Base-by-base conservation (phyloP, 1,140 invertebrate genomes). In the Leptinotarsa defecta region DNA sequence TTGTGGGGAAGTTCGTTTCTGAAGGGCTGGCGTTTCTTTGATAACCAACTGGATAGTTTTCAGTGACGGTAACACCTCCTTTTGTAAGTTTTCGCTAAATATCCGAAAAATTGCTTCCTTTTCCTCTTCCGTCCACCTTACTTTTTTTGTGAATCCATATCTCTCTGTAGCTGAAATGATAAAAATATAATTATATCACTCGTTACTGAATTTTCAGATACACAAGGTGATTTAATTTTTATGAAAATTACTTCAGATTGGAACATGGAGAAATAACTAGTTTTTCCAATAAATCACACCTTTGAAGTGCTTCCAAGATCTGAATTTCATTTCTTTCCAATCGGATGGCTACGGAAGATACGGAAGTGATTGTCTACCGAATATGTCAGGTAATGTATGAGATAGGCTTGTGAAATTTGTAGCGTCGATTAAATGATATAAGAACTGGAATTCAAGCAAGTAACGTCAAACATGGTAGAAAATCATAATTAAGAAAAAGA, bases 1-100 rank as follows among this genome's bases (percentile, higher is more conserved):
- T 48, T 73, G 71, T 22, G 71, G 71, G 13, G 71, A 73, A 24
- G 71, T 73, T 13, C 57, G 71, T 27, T 73, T 72, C n/a, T 73
- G 71, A 73, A 73, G 57, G 27, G 24, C 71, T 34, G 71, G 6
- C 52, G 71, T 73, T 73, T 73, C 61, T 73, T 73, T 73, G 13
- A 73, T 15, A 15, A 73, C 57, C 11, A 15, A 43, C 62, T 73
- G 71, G 52, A 73, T 63, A 20, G 43, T 57, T n/a, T 72, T 72
- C 22, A 72, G 20, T 34, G 71, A 24, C 24, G 57, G 71, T 73
- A 63, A 62, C n/a, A 34, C 57, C 34, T 63, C 61, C 20, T 62
- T 73, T 17, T 73, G 27, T 11, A 73, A 19, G 61, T 73, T 27
- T 34, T 73, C 27, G 13, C 57, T 17, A 34, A 73, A 73, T 27